Evolutionary conservation across 2,888 invertebrate genomes (phyloP).

Genomic region (Stenichneumon culpator): DNA sequence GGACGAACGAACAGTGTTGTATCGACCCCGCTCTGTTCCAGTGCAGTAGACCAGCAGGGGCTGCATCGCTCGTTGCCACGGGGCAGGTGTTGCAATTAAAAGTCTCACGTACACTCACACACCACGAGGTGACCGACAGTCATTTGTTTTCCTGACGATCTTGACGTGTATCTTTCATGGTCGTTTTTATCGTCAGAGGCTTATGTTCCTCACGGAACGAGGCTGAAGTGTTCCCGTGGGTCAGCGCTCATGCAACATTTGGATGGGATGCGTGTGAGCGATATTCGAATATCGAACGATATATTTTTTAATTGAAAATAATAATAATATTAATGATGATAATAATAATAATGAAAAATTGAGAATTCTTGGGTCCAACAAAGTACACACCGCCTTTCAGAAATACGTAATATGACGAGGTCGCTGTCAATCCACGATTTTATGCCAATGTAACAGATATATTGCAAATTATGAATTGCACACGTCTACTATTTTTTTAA

Average conservation of each 20-base stretch:
- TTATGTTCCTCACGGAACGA: slow-evolving; percentile 41
- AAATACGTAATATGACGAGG: too few species aligned
- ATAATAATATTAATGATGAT: not conserved
- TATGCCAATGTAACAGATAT: too few species aligned
- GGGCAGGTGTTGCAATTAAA: slow-evolving; percentile 83
- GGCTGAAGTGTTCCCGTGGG: slow-evolving; percentile 26
- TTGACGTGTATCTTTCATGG: slow-evolving; percentile 72
- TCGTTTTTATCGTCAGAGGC: slow-evolving; percentile 74
- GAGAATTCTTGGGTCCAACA: too few species aligned
- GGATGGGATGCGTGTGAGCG: not conserved
- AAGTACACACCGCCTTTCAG: too few species aligned
- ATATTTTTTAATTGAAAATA: slow-evolving; percentile 13
- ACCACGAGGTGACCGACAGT: slow-evolving; percentile 70
- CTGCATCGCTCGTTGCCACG: slow-evolving; percentile 59
- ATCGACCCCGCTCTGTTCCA: slow-evolving; percentile 68
- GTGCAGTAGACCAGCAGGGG: slow-evolving; percentile 50
- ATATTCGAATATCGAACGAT: slow-evolving; percentile 14
- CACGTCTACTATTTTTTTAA: too few species aligned
- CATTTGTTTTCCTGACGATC: slow-evolving; percentile 79
- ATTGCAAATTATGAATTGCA: too few species aligned
- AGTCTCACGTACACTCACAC: slow-evolving; percentile 65
- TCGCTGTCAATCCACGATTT: too few species aligned
- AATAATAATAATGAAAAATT: not conserved
- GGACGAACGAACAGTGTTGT: slow-evolving; percentile 58
- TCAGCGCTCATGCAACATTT: slow-evolving; percentile 9